Conservation (phyloP, 2,797 vertebrate genomes). For the Harpagifer antarcticus region DNA sequence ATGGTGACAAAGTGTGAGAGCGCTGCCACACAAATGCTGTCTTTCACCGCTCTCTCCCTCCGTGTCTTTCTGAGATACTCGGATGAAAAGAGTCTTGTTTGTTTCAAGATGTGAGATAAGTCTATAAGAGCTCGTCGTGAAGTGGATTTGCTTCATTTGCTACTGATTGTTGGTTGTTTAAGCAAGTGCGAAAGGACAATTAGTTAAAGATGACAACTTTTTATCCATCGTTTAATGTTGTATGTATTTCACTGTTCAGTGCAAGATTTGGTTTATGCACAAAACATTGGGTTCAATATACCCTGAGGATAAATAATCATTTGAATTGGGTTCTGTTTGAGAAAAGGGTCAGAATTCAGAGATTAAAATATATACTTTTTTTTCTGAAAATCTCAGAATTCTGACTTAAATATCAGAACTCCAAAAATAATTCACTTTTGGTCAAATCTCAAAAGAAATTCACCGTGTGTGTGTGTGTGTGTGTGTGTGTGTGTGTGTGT, state of each 20-base stretch:
- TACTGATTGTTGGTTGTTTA: background rate
- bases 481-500: background rate
- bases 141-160: background rate
- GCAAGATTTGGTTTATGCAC: too few relatives aligned
- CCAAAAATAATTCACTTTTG: too few relatives aligned
- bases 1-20: slow-evolving; percentile 70
- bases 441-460: too few relatives aligned
- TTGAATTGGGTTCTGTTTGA: too few relatives aligned
- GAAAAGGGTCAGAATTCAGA: too few relatives aligned
- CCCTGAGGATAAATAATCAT: too few relatives aligned
- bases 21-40: slow-evolving; percentile 42
- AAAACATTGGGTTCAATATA: too few relatives aligned
- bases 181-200: too few relatives aligned
- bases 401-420: too few relatives aligned
- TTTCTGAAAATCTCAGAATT: too few relatives aligned
- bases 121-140: background rate
- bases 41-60: slow-evolving; percentile 13
- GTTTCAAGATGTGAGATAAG: slow-evolving; percentile 26
- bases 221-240: too few relatives aligned
- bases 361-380: too few relatives aligned
- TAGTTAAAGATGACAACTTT: background rate
- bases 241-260: background rate
- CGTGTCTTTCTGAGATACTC: slow-evolving; percentile 37
- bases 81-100: slow-evolving; percentile 35
- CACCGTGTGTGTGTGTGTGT: background rate